A percentile compares a stretch with the other conserved stretches of the same genome.
Conservation (phyloP, 2,113 vertebrate genomes). For the Chrysochloris asiatica region DNA sequence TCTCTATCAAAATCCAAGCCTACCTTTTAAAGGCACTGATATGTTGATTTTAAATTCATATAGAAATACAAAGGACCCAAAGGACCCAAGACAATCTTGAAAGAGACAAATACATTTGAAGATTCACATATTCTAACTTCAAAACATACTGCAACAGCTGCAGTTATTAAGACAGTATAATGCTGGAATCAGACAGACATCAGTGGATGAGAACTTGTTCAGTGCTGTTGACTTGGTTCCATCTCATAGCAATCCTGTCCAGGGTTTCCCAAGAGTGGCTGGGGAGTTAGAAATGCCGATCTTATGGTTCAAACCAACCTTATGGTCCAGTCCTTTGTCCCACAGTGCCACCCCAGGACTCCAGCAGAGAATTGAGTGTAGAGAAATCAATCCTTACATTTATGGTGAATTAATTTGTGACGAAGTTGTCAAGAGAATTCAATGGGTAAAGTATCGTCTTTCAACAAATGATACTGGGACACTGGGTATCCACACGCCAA, state of each 20-base stretch:
- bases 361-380: neutral
- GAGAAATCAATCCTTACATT: neutral
- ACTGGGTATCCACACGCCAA: neutral
- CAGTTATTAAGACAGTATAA: neutral
- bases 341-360: too few relatives aligned
- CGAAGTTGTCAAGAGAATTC: neutral
- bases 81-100: neutral
- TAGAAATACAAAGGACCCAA: neutral
- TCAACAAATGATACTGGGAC: neutral
- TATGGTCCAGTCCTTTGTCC: too few relatives aligned
- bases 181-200: neutral
- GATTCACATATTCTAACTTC: neutral
- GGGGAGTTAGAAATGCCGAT: too few relatives aligned
- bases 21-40: neutral
- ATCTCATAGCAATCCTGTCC: too few relatives aligned
- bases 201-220: too few relatives aligned
- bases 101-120: neutral
- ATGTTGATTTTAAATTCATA: neutral
- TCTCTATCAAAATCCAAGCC: neutral
- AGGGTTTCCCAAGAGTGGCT: too few relatives aligned
- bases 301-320: too few relatives aligned
- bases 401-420: neutral
- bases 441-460: neutral
- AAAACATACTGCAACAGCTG: neutral
- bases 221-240: too few relatives aligned